These are phyloP conservation scores for Coregonus clupeaformis DNA, from an alignment of 2,113 vertebrate genomes.

Conservation along the genomic window DNA sequence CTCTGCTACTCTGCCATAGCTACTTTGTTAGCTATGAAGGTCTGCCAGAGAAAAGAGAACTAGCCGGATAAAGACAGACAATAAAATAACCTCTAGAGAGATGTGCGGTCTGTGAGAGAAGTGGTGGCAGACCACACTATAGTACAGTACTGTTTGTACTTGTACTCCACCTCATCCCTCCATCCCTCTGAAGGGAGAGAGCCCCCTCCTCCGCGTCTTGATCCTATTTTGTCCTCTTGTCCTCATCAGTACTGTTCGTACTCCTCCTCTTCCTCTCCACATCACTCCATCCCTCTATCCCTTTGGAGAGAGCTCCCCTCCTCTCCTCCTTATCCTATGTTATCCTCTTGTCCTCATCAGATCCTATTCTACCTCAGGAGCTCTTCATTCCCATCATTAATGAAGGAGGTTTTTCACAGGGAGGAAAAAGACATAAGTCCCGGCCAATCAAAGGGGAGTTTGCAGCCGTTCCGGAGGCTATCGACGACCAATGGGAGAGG, in stretches of 20 bases:
- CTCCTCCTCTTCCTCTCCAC: neutral
- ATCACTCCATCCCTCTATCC: neutral
- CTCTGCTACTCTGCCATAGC: conserved; percentile 40
- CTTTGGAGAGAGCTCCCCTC: conserved; percentile 1
- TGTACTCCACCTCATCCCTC: conserved; percentile 17
- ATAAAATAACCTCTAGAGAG: conserved; percentile 59
- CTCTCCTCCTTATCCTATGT: conserved; percentile 32
- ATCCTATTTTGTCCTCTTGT: neutral
- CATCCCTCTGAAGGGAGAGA: neutral
- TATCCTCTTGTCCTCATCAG: conserved; percentile 47
- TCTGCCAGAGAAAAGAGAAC: conserved; percentile 41
- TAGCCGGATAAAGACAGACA: conserved; percentile 51
- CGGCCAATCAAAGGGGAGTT: conserved; percentile 48
- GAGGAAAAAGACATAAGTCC: conserved; percentile 61
- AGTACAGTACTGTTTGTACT: conserved; percentile 47
- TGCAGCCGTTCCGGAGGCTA: conserved; percentile 16
- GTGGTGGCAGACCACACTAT: conserved; percentile 1
- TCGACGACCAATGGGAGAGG: conserved; percentile 43
- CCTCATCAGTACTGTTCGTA: neutral
- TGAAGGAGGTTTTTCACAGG: conserved; percentile 35
- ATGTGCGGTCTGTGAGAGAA: conserved; percentile 20
- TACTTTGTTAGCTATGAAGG: conserved; percentile 61
- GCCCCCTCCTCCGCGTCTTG: neutral
- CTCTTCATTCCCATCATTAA: conserved; percentile 66
- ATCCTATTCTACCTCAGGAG: conserved; percentile 45